Evolutionary conservation across 2,888 invertebrate species (phyloP).

Genomic region (Drosophila robusta): DNA sequence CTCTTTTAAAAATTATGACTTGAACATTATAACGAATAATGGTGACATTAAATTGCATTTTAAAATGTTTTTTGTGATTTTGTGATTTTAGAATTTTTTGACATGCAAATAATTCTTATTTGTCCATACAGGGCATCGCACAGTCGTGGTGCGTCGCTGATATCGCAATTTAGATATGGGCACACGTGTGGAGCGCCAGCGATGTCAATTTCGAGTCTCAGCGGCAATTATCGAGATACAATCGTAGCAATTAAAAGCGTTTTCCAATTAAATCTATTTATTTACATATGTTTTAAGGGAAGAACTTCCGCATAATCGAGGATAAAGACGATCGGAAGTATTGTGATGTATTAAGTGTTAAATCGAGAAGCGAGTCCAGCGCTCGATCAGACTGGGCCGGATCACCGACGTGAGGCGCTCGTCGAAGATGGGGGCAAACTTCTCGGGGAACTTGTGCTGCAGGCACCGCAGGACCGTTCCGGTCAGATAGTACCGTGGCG

Average conservation of each 20-base stretch:
- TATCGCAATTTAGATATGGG: not conserved
- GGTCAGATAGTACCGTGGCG: slow-evolving; percentile 65
- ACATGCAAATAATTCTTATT: too few relatives aligned
- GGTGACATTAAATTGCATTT: too few relatives aligned
- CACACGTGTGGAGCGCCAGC: slow-evolving; percentile 2
- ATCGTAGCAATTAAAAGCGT: slow-evolving; percentile 21
- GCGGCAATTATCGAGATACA: slow-evolving; percentile 56
- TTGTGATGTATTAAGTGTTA: not conserved
- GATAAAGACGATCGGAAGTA: not conserved
- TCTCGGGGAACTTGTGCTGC: slow-evolving; percentile 66
- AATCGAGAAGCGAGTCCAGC: slow-evolving; percentile 72
- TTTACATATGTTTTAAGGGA: not conserved
- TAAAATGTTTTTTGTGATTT: too few relatives aligned
- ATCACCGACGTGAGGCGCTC: slow-evolving; percentile 42
- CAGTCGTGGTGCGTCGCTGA: not conserved
- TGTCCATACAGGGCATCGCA: slow-evolving; percentile 3
- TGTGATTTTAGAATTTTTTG: too few relatives aligned
- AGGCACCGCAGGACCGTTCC: slow-evolving; percentile 65
- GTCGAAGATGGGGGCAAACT: slow-evolving; percentile 69
- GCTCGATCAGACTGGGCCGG: slow-evolving; percentile 63
- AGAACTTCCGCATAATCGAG: slow-evolving; percentile 5
- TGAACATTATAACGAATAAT: too few relatives aligned
- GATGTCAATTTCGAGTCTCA: slow-evolving; percentile 21
- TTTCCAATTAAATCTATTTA: slow-evolving; percentile 12
- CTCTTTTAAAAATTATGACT: too few relatives aligned